Evolutionary conservation across 1,140 invertebrate species (phyloP), one percentile per base, ranked within the genome.

Genomic region (Oreohelix idahoensis): DNA sequence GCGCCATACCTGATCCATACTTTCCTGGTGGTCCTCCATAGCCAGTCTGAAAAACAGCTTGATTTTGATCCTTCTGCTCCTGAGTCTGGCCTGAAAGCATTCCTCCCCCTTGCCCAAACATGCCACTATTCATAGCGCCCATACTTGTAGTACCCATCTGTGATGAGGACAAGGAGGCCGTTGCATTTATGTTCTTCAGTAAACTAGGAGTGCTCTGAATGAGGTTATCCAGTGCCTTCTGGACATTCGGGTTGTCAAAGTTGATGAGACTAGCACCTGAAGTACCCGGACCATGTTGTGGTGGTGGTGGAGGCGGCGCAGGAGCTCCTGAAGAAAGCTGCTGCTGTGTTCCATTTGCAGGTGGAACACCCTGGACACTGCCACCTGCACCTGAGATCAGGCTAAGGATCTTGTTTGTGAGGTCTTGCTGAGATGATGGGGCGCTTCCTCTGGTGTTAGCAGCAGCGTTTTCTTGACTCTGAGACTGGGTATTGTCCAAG

Each of bases 321-420:
- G 70, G 75, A n/a, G 32, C 49, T 49, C 45, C 78, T 63, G 75
- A 45, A 15, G 77, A 35, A 77, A 35, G n/a, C 23, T 58, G 53
- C 53, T 58, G 53, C 53, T 66, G 63, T 45, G 69, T 15, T 74
- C 75, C 70, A 36, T 63, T 79, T 53, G 81, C 74, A 51, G 81
- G 39, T 13, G 78, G 36, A 20, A 77, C 63, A 26, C 90, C 76
- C 51, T 79, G 76, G 20, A 78, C 23, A 66, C 35, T 78, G 51
- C 71, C 70, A 29, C 86, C 85, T 51, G 87, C 84, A 23, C 86
- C 84, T 86, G 86, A 86, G 20, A 88, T 86, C 76, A 97, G 97
- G 91, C 95, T 97, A 45, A 97, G 93, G 81, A 98, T 97, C 85
- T 96, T 95, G 86, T 95, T 96, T 87, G 97, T 96, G 10, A 97